These are phyloP conservation scores for Syngnathus scovelli DNA, from an alignment of 2,113 vertebrate species.

Conservation along the genomic window DNA sequence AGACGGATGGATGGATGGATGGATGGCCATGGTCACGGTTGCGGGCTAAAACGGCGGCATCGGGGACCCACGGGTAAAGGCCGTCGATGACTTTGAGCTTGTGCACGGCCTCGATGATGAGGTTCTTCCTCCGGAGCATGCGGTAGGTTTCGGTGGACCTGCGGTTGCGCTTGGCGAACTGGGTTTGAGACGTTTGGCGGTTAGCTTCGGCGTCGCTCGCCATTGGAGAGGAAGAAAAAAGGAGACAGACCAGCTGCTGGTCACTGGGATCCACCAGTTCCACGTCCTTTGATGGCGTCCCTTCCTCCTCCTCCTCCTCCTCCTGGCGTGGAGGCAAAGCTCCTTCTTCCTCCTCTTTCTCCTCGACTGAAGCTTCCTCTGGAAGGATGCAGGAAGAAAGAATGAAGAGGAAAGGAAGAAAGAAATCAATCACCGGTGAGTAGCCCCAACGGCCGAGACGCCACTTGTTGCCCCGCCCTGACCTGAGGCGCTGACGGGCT, in stretches of 20 bases:
- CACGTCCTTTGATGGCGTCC: not conserved
- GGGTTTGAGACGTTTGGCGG: not conserved
- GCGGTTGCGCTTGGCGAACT: not conserved
- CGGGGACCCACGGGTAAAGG: slow-evolving; percentile 80
- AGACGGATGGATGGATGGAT: no score
- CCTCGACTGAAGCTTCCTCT: slow-evolving; percentile 26
- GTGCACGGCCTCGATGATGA: slow-evolving; percentile 85
- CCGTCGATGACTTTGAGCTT: slow-evolving; percentile 85
- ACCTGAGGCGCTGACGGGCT: slow-evolving; percentile 17
- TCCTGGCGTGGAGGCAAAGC: slow-evolving; percentile 31
- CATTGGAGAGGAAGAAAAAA: not conserved
- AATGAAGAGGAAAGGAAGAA: no score
- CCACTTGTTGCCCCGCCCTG: not conserved
- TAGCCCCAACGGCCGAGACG: no score
- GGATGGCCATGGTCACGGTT: no score
- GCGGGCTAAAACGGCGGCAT: not conserved
- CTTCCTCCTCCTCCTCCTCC: slow-evolving; percentile 17
- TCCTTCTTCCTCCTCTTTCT: slow-evolving; percentile 8
- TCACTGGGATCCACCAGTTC: slow-evolving; percentile 73
- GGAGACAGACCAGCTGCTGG: slow-evolving; percentile 62
- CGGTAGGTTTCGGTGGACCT: slow-evolving; percentile 78
- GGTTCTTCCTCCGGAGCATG: slow-evolving; percentile 85
- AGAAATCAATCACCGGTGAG: no score
- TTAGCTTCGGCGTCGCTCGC: not conserved
- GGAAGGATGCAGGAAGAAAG: not conserved